Percentiles rank a stretch among this genome's conserved stretches.
Evolutionary conservation across 2,113 vertebrate genomes (phyloP).

Genomic region (Cephalopholis sonnerati): DNA sequence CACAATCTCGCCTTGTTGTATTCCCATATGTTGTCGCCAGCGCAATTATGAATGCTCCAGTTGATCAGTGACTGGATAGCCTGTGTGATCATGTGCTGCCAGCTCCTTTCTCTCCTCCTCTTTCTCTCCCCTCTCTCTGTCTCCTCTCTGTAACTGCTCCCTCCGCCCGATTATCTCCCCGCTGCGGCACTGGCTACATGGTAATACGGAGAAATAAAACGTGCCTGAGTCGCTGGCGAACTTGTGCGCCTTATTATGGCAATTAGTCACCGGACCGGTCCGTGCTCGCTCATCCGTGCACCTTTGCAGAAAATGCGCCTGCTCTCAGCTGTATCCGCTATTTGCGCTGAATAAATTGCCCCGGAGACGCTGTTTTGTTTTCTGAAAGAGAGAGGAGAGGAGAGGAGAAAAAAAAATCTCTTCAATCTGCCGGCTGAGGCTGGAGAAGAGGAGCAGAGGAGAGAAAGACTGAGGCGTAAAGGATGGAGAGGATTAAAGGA

Average conservation of each 20-base stretch:
- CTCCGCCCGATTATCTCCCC: constrained; percentile 78
- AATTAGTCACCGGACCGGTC: constrained; percentile 65
- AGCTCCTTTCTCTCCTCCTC: constrained; percentile 56
- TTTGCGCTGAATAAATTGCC: constrained; percentile 68
- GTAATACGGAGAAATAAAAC: constrained; percentile 67
- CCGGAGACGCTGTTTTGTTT: constrained; percentile 59
- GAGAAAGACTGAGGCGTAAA: constrained; percentile 61
- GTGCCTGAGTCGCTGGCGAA: constrained; percentile 66
- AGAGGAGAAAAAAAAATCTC: background rate
- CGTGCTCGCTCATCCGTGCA: constrained; percentile 51
- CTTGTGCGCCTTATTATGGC: constrained; percentile 73
- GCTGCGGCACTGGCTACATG: constrained; percentile 79
- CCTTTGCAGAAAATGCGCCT: constrained; percentile 21
- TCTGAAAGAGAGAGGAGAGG: constrained; percentile 11
- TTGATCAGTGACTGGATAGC: constrained; percentile 77
- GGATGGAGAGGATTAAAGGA: constrained; percentile 67
- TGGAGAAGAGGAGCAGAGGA: constrained; percentile 47
- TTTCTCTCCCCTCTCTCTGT: constrained; percentile 47
- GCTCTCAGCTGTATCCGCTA: constrained; percentile 52
- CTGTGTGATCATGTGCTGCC: constrained; percentile 77
- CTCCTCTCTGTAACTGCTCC: constrained; percentile 69
- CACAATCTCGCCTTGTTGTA: constrained; percentile 75
- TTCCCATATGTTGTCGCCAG: constrained; percentile 79
- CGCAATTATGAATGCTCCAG: constrained; percentile 74
- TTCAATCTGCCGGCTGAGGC: constrained; percentile 43